Percentiles rank a stretch among this genome's conserved stretches.
Conservation (phyloP, 2,888 invertebrate species). For the Copidosoma aretas region DNA sequence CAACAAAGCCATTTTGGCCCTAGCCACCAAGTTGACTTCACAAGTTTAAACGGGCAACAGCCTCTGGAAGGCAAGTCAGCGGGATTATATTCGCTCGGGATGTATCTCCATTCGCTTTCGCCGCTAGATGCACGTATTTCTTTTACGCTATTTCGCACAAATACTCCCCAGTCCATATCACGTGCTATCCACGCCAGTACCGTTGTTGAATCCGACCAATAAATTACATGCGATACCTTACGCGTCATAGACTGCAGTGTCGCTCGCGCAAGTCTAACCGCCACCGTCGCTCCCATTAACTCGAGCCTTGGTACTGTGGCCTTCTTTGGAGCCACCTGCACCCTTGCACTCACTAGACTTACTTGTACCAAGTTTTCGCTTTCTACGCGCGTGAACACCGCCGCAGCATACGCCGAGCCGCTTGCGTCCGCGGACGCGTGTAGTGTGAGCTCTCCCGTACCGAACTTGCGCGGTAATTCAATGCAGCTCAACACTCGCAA, state of each 20-base stretch:
- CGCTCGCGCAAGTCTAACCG: constrained; percentile 12
- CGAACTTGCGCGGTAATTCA: no score
- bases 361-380: no score
- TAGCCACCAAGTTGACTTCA: not conserved
- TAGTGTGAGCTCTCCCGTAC: no score
- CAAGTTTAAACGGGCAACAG: not conserved
- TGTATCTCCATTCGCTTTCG: constrained; percentile 44
- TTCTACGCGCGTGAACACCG: no score
- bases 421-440: no score
- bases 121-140: constrained; percentile 45
- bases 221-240: no score
- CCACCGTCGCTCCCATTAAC: no score
- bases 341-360: no score
- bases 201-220: constrained; percentile 25
- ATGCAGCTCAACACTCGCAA: no score
- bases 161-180: constrained; percentile 43
- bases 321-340: no score
- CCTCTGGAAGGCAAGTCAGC: constrained; percentile 48
- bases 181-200: constrained; percentile 9
- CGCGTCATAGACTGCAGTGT: no score
- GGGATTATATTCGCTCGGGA: constrained; percentile 41
- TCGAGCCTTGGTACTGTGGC: constrained; percentile 22
- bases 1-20: not conserved
- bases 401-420: no score
- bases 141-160: constrained; percentile 47